phyloP scores from a whole-genome alignment of 2,888 invertebrate genomes.

The Mimachlamys varia region DNA sequence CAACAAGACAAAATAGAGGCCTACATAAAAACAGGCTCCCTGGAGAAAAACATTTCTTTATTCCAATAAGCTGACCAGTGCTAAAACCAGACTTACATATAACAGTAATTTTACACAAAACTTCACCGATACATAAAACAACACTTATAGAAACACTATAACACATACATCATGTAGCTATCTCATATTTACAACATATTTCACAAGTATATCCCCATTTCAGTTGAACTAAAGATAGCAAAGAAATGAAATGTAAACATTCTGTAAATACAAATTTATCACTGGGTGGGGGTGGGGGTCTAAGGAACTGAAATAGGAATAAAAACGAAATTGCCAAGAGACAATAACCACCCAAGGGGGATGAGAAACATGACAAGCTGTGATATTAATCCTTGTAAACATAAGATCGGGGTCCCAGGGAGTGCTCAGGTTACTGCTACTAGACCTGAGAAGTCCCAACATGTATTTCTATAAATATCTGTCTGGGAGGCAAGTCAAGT shows the following conservation, averaged over 20 bases:
- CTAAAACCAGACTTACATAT: neutral
- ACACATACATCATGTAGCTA: too few relatives aligned
- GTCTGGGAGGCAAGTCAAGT: neutral
- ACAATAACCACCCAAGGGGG: too few relatives aligned
- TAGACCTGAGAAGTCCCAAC: neutral
- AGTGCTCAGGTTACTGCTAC: neutral
- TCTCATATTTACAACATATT: too few relatives aligned
- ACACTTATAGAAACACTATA: neutral
- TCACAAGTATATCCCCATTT: too few relatives aligned
- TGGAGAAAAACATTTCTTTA: neutral
- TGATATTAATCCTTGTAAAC: neutral
- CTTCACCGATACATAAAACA: neutral
- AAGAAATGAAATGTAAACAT: too few relatives aligned
- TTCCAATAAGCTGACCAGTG: neutral
- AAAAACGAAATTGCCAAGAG: too few relatives aligned
- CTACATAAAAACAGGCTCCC: neutral
- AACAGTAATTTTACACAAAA: neutral
- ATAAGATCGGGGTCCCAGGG: neutral
- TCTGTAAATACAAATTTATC: too few relatives aligned
- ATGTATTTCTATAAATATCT: conserved; percentile 16
- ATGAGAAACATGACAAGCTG: too few relatives aligned
- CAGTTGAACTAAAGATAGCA: too few relatives aligned
- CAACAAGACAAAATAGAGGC: neutral
- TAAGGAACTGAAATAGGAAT: too few relatives aligned
- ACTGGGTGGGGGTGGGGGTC: too few relatives aligned